A percentile compares a stretch with the other conserved stretches of the same genome.
Conservation (phyloP, 2,797 vertebrate genomes). For the Sebastes wilsoni region DNA sequence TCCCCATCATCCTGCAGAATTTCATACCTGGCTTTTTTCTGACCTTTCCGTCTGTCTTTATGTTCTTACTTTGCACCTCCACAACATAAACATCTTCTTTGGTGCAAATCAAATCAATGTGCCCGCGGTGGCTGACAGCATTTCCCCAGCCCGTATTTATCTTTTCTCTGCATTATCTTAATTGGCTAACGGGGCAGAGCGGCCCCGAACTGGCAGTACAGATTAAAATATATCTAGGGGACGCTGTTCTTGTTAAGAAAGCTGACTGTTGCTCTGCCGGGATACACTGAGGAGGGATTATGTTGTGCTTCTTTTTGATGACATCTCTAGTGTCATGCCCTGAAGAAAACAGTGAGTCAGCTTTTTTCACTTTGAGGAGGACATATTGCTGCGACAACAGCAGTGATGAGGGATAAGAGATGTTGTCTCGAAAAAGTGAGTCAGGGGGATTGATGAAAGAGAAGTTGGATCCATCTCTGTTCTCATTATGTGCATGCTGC, state of each 20-base stretch:
- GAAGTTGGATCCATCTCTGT: constrained; percentile 18
- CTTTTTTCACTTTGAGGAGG: not conserved
- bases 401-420: constrained; percentile 29
- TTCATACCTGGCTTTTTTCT: not conserved
- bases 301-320: constrained; percentile 45
- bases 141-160: constrained; percentile 50
- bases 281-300: constrained; percentile 37
- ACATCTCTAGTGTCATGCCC: constrained; percentile 19
- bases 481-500: constrained; percentile 16
- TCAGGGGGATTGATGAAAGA: constrained; percentile 33
- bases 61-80: constrained; percentile 21
- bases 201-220: constrained; percentile 30
- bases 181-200: constrained; percentile 54
- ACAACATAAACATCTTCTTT: constrained; percentile 35
- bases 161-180: constrained; percentile 63
- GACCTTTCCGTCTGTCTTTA: constrained; percentile 26
- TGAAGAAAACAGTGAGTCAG: constrained; percentile 32
- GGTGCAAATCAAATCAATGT: constrained; percentile 33
- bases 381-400: constrained; percentile 20
- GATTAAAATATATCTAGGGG: constrained; percentile 53
- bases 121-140: not conserved
- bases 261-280: constrained; percentile 35
- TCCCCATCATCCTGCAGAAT: constrained; percentile 15
- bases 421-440: constrained; percentile 31
- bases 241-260: constrained; percentile 29